Base-by-base conservation (phyloP, 2,888 invertebrate genomes). In the Notodonta dromedarius region DNA sequence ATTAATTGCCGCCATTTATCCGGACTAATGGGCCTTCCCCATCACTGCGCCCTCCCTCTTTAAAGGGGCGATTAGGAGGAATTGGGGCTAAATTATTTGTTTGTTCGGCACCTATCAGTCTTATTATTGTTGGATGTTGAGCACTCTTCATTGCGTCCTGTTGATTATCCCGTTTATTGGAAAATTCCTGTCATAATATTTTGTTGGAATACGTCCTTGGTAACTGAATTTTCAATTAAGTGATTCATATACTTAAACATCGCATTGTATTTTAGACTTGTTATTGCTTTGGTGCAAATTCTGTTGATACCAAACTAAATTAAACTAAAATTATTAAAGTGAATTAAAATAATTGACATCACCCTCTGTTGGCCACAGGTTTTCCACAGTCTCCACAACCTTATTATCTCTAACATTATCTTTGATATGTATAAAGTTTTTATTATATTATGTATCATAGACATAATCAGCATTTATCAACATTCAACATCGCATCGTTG, bases 401-500 rank as follows among this genome's bases (percentile, higher is more conserved):
- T 35, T 35, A 1, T 35, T 35, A 7, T 35, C 35, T 7, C 35
- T 35, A 35, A 6, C 35, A 35, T 35, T 35, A 35, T 35, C 35
- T 35, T 35, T 35, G 2, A 35, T 35, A 35, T 35, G 35, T 35
- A 7, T 6, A 35, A 3, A 35, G 7, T 35, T 24, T 24, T 24
- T 24, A 24, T 12, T 12, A 44, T 44, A n/a, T n/a, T 46, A n/a
- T n/a, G 55, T 44, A 62, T 42, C 48, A 40, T 42, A n/a, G 57
- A 32, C 50, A 62, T 64, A 59, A 65, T 62, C 58, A 52, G 59
- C 24, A 24, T 63, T 70, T 73, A 81, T 81, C 81, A 67, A 65
- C 63, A 58, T 57, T 59, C 58, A 53, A 58, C 63, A 80, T 81
- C 80, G 71, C 69, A 63, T 81, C 75, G 77, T 77, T 78, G 80